Evolutionary conservation across 1,140 invertebrate genomes (phyloP).

Genomic region (Coptotermes formosanus): DNA sequence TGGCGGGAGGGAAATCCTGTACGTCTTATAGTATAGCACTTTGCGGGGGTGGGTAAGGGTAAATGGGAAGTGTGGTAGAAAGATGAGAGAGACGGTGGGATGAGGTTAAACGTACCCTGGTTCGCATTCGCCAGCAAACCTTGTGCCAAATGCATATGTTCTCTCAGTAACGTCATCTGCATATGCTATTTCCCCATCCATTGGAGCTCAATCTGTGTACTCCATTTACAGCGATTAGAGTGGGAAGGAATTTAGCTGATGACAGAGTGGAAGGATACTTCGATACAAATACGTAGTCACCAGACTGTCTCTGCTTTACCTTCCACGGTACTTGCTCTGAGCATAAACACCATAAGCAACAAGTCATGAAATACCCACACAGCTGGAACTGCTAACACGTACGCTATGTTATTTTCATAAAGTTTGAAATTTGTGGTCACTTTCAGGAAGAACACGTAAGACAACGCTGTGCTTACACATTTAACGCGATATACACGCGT

Average conservation of each 20-base stretch:
- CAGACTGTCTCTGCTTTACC: no score
- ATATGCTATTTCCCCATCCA: background rate
- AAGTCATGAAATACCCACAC: no score
- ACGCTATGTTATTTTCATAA: no score
- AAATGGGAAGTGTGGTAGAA: background rate
- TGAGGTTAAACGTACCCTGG: background rate
- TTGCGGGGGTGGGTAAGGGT: no score
- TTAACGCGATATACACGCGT: no score
- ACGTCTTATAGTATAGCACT: background rate
- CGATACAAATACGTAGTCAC: no score
- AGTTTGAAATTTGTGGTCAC: no score
- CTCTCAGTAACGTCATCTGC: background rate
- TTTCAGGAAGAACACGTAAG: no score
- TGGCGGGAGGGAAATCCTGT: background rate
- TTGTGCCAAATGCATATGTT: conserved; percentile 18
- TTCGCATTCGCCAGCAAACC: background rate
- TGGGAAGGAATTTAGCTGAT: background rate
- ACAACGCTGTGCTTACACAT: no score
- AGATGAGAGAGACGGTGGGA: background rate
- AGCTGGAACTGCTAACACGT: no score
- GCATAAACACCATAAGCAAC: no score
- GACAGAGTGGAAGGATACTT: background rate
- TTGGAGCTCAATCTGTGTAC: background rate
- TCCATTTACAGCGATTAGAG: background rate
- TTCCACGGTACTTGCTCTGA: no score